These are phyloP conservation scores for Numenius phaeopus DNA, from an alignment of 2,797 vertebrate species.

Conservation along the genomic window DNA sequence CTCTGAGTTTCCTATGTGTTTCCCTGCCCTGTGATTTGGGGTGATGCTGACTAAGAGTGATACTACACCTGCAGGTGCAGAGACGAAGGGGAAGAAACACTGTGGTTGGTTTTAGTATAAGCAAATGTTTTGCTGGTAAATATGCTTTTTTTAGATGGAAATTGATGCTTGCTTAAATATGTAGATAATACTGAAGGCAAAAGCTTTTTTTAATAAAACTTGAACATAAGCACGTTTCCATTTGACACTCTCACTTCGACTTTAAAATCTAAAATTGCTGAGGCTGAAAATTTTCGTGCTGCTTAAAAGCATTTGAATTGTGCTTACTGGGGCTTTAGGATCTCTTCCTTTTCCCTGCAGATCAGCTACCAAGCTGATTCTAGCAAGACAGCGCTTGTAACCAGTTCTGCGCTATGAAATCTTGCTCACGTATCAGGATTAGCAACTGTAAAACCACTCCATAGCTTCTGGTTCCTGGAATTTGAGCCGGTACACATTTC, in stretches of 20 bases:
- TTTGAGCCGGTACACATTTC: neutral
- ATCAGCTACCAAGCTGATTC: neutral
- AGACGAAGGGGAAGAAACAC: neutral
- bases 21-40: neutral
- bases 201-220: neutral
- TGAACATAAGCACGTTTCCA: neutral
- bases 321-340: neutral
- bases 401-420: neutral
- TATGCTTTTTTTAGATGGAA: neutral
- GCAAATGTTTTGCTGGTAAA: constrained; percentile 64
- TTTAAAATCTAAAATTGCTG: neutral
- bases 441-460: neutral
- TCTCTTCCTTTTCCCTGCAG: neutral
- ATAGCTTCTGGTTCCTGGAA: neutral
- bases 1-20: neutral
- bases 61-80: constrained; percentile 46
- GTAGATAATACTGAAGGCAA: neutral
- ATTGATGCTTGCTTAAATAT: neutral
- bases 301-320: neutral
- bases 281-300: neutral
- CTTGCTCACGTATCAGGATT: neutral
- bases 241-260: neutral
- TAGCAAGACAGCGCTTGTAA: neutral
- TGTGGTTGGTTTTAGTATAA: constrained; percentile 29
- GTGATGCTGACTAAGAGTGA: constrained; percentile 50